phyloP scores from a whole-genome alignment of 2,113 vertebrate genomes.

The Antechinus stuartii region DNA sequence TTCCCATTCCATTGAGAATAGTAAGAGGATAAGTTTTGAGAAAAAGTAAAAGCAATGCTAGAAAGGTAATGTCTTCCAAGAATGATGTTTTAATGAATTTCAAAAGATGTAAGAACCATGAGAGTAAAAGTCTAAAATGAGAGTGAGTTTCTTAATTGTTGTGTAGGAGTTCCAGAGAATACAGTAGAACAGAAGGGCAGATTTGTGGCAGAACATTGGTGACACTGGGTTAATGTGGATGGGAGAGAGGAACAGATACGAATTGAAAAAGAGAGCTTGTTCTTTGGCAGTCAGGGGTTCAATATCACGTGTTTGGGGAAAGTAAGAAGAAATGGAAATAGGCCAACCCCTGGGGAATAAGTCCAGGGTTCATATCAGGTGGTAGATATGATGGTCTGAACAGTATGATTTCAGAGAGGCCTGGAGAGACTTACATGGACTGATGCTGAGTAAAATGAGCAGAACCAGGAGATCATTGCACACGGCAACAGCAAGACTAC shows the following conservation, averaged over 20 bases:
- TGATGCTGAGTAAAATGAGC: no score
- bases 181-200: background rate
- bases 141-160: background rate
- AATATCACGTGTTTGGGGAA: no score
- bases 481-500: no score
- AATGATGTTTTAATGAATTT: background rate
- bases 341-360: no score
- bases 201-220: background rate
- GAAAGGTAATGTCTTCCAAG: background rate
- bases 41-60: background rate
- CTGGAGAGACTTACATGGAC: no score
- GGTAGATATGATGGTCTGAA: no score
- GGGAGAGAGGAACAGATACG: background rate
- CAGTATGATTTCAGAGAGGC: no score
- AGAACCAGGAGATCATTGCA: no score
- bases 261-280: background rate
- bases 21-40: background rate
- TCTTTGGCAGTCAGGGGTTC: background rate
- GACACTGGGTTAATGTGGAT: background rate
- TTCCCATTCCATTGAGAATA: background rate
- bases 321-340: no score
- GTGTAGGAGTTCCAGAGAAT: background rate
- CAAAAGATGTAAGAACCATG: background rate
- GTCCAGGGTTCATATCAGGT: no score
- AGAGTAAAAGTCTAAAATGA: background rate